A percentile compares a stretch with the other conserved stretches of the same genome.
These are phyloP conservation scores for Sebastes hopkinsi DNA, from an alignment of 2,797 vertebrate species.

Conservation along the genomic window DNA sequence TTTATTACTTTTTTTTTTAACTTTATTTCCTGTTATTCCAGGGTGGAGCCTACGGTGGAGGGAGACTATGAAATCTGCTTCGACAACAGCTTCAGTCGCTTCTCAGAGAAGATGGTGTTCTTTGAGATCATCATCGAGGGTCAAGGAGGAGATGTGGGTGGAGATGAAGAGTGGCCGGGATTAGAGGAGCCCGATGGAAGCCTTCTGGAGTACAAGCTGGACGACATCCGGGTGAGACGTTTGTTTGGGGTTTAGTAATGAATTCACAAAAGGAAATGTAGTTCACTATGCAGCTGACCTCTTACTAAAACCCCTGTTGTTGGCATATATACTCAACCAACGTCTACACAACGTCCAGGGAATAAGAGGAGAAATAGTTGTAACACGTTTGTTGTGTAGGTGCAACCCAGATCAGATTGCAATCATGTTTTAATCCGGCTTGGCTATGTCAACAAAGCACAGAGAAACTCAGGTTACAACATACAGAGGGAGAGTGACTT, in stretches of 20 bases:
- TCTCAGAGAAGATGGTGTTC: constrained; percentile 94
- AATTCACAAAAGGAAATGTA: not conserved
- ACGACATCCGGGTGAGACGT: constrained; percentile 87
- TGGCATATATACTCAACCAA: not conserved
- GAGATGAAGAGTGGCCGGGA: constrained; percentile 84
- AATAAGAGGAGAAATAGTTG: not conserved
- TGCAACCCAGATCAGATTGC: not conserved
- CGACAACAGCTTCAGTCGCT: constrained; percentile 93
- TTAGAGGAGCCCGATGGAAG: constrained; percentile 85
- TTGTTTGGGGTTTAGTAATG: not conserved
- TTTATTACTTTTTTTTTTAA: too few relatives aligned
- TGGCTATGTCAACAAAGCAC: too few relatives aligned
- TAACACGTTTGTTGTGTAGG: not conserved
- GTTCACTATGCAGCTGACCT: not conserved
- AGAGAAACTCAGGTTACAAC: too few relatives aligned
- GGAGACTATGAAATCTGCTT: constrained; percentile 94
- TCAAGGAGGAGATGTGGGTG: constrained; percentile 80
- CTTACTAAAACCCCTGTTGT: not conserved
- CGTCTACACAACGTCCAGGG: not conserved
- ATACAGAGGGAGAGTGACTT: too few relatives aligned
- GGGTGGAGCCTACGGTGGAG: constrained; percentile 87
- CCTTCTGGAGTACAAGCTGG: constrained; percentile 90
- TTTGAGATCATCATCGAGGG: constrained; percentile 90
- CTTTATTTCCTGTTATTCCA: constrained; percentile 42
- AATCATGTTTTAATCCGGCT: not conserved